Evolutionary conservation across 2,888 invertebrate genomes (phyloP).

Genomic region (Philopedon plagiatum): DNA sequence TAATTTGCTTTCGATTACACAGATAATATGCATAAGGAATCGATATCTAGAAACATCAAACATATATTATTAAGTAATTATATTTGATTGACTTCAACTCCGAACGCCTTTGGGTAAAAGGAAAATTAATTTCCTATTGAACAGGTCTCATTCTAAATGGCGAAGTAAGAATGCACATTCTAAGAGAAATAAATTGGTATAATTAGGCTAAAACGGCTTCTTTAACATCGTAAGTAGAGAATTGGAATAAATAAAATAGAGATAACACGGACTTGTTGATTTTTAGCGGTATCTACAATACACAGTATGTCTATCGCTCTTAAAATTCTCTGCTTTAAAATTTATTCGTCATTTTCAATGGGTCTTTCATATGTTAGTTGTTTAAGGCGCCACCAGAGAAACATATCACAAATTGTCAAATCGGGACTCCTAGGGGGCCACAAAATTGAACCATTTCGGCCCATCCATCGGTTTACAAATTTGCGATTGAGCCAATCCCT

Average conservation of each 20-base stretch:
- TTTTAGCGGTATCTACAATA: conserved; percentile 2
- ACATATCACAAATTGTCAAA: too few relatives aligned
- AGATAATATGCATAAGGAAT: conserved; percentile 6
- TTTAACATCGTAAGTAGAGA: neutral
- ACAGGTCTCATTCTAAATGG: neutral
- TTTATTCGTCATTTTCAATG: too few relatives aligned
- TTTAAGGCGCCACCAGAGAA: too few relatives aligned
- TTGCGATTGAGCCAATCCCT: too few relatives aligned
- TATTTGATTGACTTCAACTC: neutral
- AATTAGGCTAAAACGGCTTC: neutral
- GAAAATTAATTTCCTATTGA: neutral
- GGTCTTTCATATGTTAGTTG: too few relatives aligned
- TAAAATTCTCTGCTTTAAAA: too few relatives aligned
- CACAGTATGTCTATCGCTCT: too few relatives aligned
- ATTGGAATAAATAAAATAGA: neutral
- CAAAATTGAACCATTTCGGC: too few relatives aligned
- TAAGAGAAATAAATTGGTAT: neutral
- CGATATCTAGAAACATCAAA: neutral
- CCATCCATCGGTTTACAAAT: too few relatives aligned
- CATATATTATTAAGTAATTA: conserved; percentile 11
- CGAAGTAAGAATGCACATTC: neutral
- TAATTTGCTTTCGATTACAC: neutral
- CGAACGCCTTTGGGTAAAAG: neutral
- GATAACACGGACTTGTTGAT: neutral
- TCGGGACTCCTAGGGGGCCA: too few relatives aligned